Base-by-base conservation (phyloP, 2,113 vertebrate genomes). In the Dipodomys stephensi region DNA sequence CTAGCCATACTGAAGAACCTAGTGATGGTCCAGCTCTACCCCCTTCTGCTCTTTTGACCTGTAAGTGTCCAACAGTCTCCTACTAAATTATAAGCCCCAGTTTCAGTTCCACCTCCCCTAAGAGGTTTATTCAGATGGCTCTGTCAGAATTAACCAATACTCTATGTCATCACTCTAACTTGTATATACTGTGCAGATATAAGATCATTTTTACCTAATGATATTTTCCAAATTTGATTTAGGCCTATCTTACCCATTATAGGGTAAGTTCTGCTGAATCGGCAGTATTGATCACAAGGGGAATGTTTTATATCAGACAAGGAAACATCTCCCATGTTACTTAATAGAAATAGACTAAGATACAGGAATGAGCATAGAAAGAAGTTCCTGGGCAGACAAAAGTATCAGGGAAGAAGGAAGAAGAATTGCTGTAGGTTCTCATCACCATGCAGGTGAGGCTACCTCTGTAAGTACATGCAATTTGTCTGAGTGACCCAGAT, bases 241-340 rank as follows among this genome's bases (percentile, higher is more conserved):
- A 49, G 73, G 71, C 71, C 88, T 80, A 0, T 49, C 71, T 57
- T 2, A 53, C 64, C 8, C 35, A 18, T 79, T 49, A 62, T 0
- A 23, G 0, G 11, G 6, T 53, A 6, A 80, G 64, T 80, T 83
- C 72, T 83, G 39, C 89, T 87, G 28, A 86, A 71, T 7, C 76
- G 44, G 6, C 32, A 12, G 32, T 32, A 86, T 62, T 91, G 80
- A 64, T 89, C 79, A 12, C 76, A 39, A 92, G 44, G 44, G 53
- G 89, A 87, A 86, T 67, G 49, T 83, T 92, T 86, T 72, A 22
- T 32, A 77, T 90, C 67, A 77, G 76, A 80, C 67, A 87, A 82
- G 39, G 64, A 80, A 88, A 88, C 73, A 83, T 16, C 8, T 71
- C 77, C 32, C n/a, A 6, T 7, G 68, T 83, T 27, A 90, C n/a